phyloP scores from a whole-genome alignment of 1,140 invertebrate species.

The Leguminivora glycinivorella region DNA sequence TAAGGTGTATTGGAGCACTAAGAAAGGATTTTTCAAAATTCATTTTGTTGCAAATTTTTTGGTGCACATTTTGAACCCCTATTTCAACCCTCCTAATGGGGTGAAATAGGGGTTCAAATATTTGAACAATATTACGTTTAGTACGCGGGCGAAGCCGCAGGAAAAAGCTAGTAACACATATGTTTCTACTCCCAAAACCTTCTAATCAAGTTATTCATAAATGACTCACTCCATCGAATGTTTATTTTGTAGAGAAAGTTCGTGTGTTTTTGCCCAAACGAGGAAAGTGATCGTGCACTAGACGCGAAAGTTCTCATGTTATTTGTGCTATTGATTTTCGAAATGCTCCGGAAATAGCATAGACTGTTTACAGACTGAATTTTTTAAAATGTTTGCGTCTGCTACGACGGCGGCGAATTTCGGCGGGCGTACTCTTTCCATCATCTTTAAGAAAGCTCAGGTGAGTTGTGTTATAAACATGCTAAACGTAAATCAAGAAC shows the following conservation, averaged over 20 bases:
- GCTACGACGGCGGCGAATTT: slow-evolving; percentile 51
- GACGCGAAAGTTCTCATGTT: slow-evolving; percentile 36
- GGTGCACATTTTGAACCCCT: too few species aligned
- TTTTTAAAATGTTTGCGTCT: slow-evolving; percentile 58
- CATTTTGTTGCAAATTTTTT: too few species aligned
- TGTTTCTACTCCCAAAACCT: background rate
- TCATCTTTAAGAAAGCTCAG: slow-evolving; percentile 49
- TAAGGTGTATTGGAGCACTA: too few species aligned
- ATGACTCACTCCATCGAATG: slow-evolving; percentile 14
- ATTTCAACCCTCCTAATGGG: too few species aligned
- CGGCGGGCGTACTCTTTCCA: slow-evolving; percentile 55
- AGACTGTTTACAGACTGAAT: slow-evolving; percentile 31
- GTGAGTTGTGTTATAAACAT: slow-evolving; percentile 23
- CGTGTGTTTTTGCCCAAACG: slow-evolving; percentile 41
- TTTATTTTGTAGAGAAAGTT: slow-evolving; percentile 42
- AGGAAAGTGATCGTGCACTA: slow-evolving; percentile 41
- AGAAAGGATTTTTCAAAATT: too few species aligned
- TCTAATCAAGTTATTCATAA: slow-evolving; percentile 3
- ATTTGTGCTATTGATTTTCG: slow-evolving; percentile 29
- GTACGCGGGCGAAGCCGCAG: too few species aligned
- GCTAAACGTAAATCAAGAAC: background rate
- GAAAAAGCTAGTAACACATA: too few species aligned
- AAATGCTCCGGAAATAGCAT: slow-evolving; percentile 4
- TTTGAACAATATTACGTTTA: too few species aligned
- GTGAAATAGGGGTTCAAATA: too few species aligned